Conservation (phyloP, 2,797 vertebrate species). For the Danio albolineatus region DNA sequence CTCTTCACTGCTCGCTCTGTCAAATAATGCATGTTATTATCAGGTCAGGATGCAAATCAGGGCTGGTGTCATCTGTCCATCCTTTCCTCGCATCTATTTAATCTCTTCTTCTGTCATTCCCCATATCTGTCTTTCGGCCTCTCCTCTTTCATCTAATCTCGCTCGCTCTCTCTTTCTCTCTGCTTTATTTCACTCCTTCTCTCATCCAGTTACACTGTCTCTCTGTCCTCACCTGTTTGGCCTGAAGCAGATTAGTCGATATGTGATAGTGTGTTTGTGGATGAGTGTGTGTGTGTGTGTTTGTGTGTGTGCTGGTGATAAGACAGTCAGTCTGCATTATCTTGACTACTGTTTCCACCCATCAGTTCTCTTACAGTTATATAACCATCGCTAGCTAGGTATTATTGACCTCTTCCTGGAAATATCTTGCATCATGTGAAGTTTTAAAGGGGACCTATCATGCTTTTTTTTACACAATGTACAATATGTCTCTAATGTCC, state of each 20-base stretch:
- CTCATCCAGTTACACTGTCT: conserved; percentile 71
- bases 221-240: conserved; percentile 65
- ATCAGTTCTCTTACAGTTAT: background rate
- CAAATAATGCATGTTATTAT: conserved; percentile 30
- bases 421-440: background rate
- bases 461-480: too few species aligned
- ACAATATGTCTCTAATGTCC: too few species aligned
- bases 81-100: conserved; percentile 42
- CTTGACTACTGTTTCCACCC: conserved; percentile 22
- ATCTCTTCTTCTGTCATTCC: conserved; percentile 41
- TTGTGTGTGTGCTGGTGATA: conserved; percentile 42
- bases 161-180: conserved; percentile 63
- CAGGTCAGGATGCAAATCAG: conserved; percentile 42
- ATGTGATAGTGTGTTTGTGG: conserved; percentile 65
- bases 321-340: conserved; percentile 20
- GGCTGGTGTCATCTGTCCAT: conserved; percentile 21
- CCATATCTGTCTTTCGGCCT: conserved; percentile 18
- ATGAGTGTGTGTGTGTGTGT: conserved; percentile 52
- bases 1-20: background rate
- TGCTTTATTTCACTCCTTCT: conserved; percentile 44
- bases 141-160: conserved; percentile 47
- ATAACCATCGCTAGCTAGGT: background rate
- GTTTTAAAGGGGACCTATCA: too few species aligned
- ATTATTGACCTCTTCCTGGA: background rate
- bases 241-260: conserved; percentile 67